A percentile compares a stretch with the other conserved stretches of the same genome.
Conservation (phyloP, 2,888 invertebrate genomes). For the Oscheius onirici region DNA sequence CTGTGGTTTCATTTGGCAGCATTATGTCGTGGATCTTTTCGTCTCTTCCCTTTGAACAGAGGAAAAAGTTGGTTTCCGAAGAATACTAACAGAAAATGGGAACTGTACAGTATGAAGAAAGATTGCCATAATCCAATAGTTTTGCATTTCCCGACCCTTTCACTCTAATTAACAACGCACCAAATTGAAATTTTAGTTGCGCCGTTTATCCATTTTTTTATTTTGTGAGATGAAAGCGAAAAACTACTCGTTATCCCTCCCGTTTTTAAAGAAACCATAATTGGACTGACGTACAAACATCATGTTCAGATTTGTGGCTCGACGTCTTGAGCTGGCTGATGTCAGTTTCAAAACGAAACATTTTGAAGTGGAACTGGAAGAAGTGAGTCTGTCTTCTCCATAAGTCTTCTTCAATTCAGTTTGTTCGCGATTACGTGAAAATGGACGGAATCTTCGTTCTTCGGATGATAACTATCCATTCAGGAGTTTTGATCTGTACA, state of each 20-base stretch:
- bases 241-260: no score
- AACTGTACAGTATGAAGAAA: not conserved
- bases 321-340: conserved; percentile 70
- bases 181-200: no score
- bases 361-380: conserved; percentile 56
- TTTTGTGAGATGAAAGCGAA: no score
- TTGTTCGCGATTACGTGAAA: conserved; percentile 67
- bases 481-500: conserved; percentile 60
- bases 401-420: conserved; percentile 39
- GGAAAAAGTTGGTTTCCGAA: conserved; percentile 47
- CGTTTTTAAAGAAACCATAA: no score
- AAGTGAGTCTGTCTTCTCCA: conserved; percentile 43
- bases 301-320: conserved; percentile 62
- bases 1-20: conserved; percentile 54
- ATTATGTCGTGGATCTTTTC: conserved; percentile 64
- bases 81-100: no score
- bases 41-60: conserved; percentile 62
- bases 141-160: no score
- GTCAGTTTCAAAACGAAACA: conserved; percentile 60
- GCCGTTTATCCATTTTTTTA: no score
- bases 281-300: no score
- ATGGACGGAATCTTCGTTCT: conserved; percentile 71
- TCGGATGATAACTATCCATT: conserved; percentile 69
- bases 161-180: no score
- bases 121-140: no score